phyloP scores from a whole-genome alignment of 2,888 invertebrate genomes.

The Drosophila flavopinicola region DNA sequence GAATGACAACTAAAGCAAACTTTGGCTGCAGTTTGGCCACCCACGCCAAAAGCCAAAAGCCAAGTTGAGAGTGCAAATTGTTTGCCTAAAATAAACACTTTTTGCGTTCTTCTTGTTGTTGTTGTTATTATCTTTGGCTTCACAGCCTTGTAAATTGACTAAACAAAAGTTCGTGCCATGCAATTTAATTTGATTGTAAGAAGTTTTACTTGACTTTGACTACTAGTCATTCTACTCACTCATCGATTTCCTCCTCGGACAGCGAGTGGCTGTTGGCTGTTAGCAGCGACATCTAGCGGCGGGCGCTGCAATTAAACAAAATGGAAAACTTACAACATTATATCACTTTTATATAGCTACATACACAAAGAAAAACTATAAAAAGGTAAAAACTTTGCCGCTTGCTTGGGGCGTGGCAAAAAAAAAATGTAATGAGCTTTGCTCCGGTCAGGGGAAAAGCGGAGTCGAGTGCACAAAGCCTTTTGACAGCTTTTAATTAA shows the following conservation, averaged over 20 bases:
- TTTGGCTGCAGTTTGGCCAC: conserved; percentile 6
- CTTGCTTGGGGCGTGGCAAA: not conserved
- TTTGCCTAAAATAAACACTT: conserved; percentile 9
- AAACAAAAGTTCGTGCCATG: conserved; percentile 42
- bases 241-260: conserved; percentile 89
- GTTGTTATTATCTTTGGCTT: conserved; percentile 1
- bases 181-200: conserved; percentile 34
- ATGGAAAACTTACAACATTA: conserved; percentile 4
- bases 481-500: conserved; percentile 79
- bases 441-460: conserved; percentile 3
- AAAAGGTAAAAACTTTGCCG: conserved; percentile 4
- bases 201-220: too few species aligned
- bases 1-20: conserved; percentile 1
- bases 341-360: not conserved
- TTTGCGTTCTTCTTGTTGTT: too few species aligned
- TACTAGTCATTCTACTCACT: conserved; percentile 87
- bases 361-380: not conserved
- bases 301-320: conserved; percentile 48
- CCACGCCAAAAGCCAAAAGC: conserved; percentile 2
- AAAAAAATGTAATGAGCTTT: conserved; percentile 41
- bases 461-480: conserved; percentile 51
- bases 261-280: conserved; percentile 85
- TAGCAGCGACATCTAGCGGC: conserved; percentile 76
- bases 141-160: conserved; percentile 21
- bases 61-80: conserved; percentile 57